Base-by-base conservation (phyloP, 1,140 invertebrate genomes). In the Pectinophora gossypiella region DNA sequence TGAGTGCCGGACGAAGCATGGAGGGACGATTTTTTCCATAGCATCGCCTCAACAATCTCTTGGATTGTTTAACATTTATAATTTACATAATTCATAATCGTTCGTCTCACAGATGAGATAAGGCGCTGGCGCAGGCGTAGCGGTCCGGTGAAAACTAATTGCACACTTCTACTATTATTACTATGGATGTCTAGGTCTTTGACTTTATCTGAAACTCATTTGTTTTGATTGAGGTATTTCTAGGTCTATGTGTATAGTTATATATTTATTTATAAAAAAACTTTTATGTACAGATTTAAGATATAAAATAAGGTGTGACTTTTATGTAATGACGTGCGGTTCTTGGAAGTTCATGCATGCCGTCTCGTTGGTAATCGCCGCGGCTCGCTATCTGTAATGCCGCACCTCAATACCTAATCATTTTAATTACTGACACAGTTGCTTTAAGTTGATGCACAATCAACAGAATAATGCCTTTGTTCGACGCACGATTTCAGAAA, bases 21-120 rank as follows among this genome's bases (percentile, higher is more conserved):
- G 69, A 72, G 54, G 64, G 68, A 53, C 53, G 52, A 53, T 68
- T 73, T 80, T 82, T 82, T 80, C 68, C 63, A 72, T 65, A 71
- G 56, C 59, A 73, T 57, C 75, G 59, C 65, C 55, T 64, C 76
- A 72, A 71, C 72, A 71, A 74, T 70, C 70, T 80, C 68, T 76
- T 54, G 72, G 70, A 75, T 70, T 75, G 72, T 72, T 75, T 70
- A 71, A 69, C 69, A 68, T 74, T 76, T 72, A 71, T 74, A 78
- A 82, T 85, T 82, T 77, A 81, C 81, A 85, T 85, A 85, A 79
- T 83, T 83, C 72, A 83, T 85, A 82, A 85, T 76, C 70, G 64
- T 63, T 56, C 43, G 54, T 40, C 16, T 40, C 36, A n/a, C n/a
- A 15, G n/a, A 38, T 6, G 13, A 6, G 40, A 19, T 21, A 44